These are phyloP conservation scores for Paralinhomoeus sp. DNA, from an alignment of 2,888 invertebrate genomes.

Conservation along the genomic window DNA sequence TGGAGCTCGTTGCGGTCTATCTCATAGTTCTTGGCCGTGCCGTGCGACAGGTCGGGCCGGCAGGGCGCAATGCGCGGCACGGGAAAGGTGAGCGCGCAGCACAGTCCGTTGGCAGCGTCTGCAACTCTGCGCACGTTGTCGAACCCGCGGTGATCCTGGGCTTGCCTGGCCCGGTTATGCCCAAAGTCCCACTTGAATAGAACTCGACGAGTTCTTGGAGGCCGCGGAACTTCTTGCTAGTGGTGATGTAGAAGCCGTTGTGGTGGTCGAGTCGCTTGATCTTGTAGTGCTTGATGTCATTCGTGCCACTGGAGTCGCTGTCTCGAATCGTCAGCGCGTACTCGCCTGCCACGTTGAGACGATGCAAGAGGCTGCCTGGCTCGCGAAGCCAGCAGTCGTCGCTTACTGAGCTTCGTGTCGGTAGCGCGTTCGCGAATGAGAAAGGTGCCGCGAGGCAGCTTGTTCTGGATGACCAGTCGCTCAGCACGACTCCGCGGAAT, in stretches of 20 bases:
- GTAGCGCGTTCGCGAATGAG: conserved; percentile 87
- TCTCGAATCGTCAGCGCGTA: conserved; percentile 48
- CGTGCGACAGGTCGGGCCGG: conserved; percentile 85
- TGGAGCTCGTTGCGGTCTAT: conserved; percentile 68
- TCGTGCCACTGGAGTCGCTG: conserved; percentile 64
- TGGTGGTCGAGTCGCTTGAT: conserved; percentile 65
- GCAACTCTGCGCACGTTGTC: conserved; percentile 27
- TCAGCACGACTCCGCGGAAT: conserved; percentile 90
- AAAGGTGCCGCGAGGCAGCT: conserved; percentile 79
- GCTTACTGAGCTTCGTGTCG: conserved; percentile 57
- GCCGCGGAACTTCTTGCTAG: conserved; percentile 72
- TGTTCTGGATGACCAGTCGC: conserved; percentile 60
- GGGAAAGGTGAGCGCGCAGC: conserved; percentile 68
- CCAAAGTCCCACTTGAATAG: conserved; percentile 66
- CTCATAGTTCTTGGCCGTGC: conserved; percentile 84
- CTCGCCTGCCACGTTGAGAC: conserved; percentile 17
- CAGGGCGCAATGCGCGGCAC: conserved; percentile 87
- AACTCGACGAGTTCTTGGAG: conserved; percentile 75
- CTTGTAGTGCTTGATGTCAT: conserved; percentile 82
- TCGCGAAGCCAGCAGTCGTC: too few species aligned
- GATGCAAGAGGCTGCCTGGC: too few species aligned
- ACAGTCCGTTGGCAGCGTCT: conserved; percentile 80
- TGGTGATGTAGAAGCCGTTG: conserved; percentile 62
- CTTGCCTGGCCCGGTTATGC: too few species aligned
- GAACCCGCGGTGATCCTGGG: too few species aligned